phyloP scores from a whole-genome alignment of 2,888 invertebrate genomes.

The Abrostola triplasia region DNA sequence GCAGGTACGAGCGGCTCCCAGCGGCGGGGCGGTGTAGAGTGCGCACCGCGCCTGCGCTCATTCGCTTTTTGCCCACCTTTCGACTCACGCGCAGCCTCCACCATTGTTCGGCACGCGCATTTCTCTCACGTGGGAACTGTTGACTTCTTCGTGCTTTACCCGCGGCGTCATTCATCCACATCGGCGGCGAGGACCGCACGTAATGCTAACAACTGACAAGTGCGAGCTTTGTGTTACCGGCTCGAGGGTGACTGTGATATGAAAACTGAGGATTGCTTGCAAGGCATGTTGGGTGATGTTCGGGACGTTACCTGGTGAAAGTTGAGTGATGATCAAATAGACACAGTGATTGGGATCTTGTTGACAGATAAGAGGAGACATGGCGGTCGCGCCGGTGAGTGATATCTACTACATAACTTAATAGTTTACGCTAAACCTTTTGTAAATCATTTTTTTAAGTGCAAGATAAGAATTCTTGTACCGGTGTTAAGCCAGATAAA shows the following conservation, averaged over 20 bases:
- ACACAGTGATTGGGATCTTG: slow-evolving; percentile 75
- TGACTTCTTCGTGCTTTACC: slow-evolving; percentile 80
- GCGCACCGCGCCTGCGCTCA: slow-evolving; percentile 73
- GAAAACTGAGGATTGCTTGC: slow-evolving; percentile 68
- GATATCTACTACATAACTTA: slow-evolving; percentile 42
- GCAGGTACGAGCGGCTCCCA: slow-evolving; percentile 73
- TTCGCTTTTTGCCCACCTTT: slow-evolving; percentile 88
- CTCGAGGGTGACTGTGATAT: slow-evolving; percentile 65
- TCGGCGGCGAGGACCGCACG: slow-evolving; percentile 73
- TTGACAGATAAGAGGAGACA: slow-evolving; percentile 74
- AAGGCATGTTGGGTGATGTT: slow-evolving; percentile 70
- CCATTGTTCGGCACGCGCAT: slow-evolving; percentile 80
- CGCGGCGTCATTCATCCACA: slow-evolving; percentile 70
- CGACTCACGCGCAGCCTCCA: slow-evolving; percentile 85
- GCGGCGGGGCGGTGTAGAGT: slow-evolving; percentile 51
- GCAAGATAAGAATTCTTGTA: slow-evolving; percentile 9
- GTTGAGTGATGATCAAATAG: slow-evolving; percentile 83
- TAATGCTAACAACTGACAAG: slow-evolving; percentile 60
- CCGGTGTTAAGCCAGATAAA: slow-evolving; percentile 5
- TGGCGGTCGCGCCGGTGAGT: slow-evolving; percentile 80
- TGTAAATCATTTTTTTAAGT: slow-evolving; percentile 17
- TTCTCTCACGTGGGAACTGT: slow-evolving; percentile 86
- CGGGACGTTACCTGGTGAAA: slow-evolving; percentile 69
- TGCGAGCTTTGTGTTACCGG: slow-evolving; percentile 65
- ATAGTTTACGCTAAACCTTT: slow-evolving; percentile 25